Evolutionary conservation across 2,888 invertebrate genomes (phyloP), one percentile per base, ranked within the genome.

Genomic region (Steromphala cineraria): DNA sequence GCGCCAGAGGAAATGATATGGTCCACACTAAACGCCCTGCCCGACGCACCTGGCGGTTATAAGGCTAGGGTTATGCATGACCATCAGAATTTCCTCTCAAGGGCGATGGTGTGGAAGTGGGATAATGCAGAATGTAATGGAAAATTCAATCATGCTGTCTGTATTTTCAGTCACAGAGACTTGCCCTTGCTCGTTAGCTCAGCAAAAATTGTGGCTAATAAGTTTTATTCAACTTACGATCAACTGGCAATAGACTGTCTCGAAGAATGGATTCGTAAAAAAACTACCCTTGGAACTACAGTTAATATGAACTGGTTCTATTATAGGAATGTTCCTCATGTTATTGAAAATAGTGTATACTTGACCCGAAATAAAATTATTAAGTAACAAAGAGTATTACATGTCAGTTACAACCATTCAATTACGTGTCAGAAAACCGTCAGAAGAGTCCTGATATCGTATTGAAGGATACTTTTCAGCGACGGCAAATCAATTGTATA

Each of bases 161-260:
- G 88, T 62, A 84, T 88, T 7, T 90, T 82, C 74, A 87, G 89
- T 5, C 80, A 87, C 15, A 77, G 62, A 21, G 89, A 89, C 53
- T 21, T 88, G 36, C 78, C 82, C 13, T 36, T n/a, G n/a, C 71
- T 88, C 19, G 31, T 81, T n/a, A 75, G 17, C 5, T 53, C 75
- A 8, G 79, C 82, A 2, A 78, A 89, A 17, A 75, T 90, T 13
- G 81, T 88, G 40, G 88, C 80, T 28, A 90, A 88, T 80, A 88
- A 88, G 62, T 46, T 88, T 17, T 78, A 89, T 56, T n/a, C 84
- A 15, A 53, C 83, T 55, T 77, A 80, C 67, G 84, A 88, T 79
- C 81, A 82, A 15, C 84, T 82, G 4, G 85, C 87, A 7, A 84
- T 81, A 62, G 82, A 81, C 52, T 88, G 89, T 78, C 40, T 78